Base-by-base conservation (phyloP, 2,888 invertebrate genomes). In the Cheilosia pagana region DNA sequence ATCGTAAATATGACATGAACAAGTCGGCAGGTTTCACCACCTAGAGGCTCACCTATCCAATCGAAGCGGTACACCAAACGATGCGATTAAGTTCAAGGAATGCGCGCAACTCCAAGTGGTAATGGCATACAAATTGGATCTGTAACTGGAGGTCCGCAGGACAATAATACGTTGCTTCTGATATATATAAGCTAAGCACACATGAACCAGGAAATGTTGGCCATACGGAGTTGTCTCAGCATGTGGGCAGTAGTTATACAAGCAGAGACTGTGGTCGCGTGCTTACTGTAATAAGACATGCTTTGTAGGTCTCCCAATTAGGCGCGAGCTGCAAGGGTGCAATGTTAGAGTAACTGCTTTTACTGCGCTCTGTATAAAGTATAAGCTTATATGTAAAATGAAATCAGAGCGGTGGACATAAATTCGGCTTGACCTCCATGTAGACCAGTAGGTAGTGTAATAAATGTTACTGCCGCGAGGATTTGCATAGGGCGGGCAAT, bases 1-100 rank as follows among this genome's bases (percentile, higher is more conserved):
- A 35, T 59, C 43, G 25, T 59, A 59, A 71, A 63, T 63, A 71
- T 78, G 78, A 65, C 25, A 31, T 43, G 31, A 70, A 57, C 70
- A 59, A 57, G 68, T 68, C 35, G 43, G 31, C 65, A 52, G 62
- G 55, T 55, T 68, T 53, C 43, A 70, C 57, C 70, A 70, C 57
- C 57, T 70, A 16, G 23, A 70, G 57, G 35, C 39, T 57, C 70
- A 70, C 70, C 48, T 70, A 57, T n/a, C n/a, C 57, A 57, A 70
- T 28, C 25, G 23, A 19, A 53, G 16, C 19, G 52, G 52, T n/a
- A 12, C 19, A 39, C 35, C 16, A 28, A 48, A n/a, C 50, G 21
- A 31, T 63, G 19, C 21, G 23, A 23, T 52, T 65, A 16, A 39
- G 48, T 63, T 63, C 48, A 63, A 63, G 14, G 65, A 52, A 52